Evolutionary conservation across 2,888 invertebrate genomes (phyloP).

Genomic region (Hyalella azteca): DNA sequence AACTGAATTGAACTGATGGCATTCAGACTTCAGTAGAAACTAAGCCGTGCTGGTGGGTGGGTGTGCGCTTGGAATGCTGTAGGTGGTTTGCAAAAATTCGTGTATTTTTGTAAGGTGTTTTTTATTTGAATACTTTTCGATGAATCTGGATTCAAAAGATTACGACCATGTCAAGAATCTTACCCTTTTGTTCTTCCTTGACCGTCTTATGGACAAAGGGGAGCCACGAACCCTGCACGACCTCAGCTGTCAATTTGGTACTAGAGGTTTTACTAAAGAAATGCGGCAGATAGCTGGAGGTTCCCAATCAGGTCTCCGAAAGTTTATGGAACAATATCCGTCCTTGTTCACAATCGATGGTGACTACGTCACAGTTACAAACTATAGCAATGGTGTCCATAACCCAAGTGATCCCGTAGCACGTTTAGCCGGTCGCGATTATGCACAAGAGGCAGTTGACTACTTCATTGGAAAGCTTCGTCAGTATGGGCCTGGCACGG

Average conservation of each 20-base stretch:
- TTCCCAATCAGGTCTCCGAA: constrained; percentile 94
- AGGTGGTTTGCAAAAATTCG: not conserved
- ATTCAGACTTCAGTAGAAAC: constrained; percentile 3
- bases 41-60: constrained; percentile 4
- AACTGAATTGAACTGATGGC: too few species aligned
- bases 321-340: constrained; percentile 95
- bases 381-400: constrained; percentile 55
- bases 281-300: constrained; percentile 85
- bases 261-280: constrained; percentile 98
- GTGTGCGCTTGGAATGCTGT: not conserved
- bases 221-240: constrained; percentile 95
- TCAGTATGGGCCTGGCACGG: constrained; percentile 93
- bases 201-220: constrained; percentile 95
- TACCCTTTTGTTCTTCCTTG: constrained; percentile 97
- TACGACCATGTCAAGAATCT: constrained; percentile 92
- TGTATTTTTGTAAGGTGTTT: not conserved
- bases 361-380: constrained; percentile 67
- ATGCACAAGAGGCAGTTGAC: constrained; percentile 94
- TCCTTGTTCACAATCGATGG: constrained; percentile 93
- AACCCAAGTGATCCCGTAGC: constrained; percentile 56
- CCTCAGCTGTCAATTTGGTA: constrained; percentile 98
- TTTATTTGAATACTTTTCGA: constrained; percentile 36
- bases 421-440: constrained; percentile 70
- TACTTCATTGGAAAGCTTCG: constrained; percentile 95
- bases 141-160: constrained; percentile 85